Conservation (phyloP, 2,797 vertebrate genomes). For the Falco cherrug region DNA sequence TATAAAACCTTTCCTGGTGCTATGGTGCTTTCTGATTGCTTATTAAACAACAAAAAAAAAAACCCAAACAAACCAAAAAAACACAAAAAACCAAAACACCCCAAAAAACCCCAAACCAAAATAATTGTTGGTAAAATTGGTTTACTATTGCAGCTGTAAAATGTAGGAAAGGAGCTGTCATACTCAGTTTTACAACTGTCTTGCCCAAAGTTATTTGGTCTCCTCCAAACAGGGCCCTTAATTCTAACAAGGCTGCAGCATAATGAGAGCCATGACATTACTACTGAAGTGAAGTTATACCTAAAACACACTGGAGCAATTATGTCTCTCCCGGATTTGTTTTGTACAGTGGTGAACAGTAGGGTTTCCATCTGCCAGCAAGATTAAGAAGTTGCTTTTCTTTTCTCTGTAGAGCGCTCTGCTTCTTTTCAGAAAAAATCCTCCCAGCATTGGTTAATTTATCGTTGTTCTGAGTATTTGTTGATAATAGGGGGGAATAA, state of each 20-base stretch:
- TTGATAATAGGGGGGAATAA: constrained; percentile 38
- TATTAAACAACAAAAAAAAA: neutral
- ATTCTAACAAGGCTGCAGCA: neutral
- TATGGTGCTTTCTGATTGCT: neutral
- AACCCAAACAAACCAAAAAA: no score
- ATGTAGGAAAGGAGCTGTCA: neutral
- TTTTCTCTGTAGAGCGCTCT: constrained; percentile 26
- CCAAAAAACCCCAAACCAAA: no score
- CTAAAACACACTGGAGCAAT: constrained; percentile 45
- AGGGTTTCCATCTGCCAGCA: constrained; percentile 59
- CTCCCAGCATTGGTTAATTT: constrained; percentile 52
- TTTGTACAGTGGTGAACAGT: constrained; percentile 56
- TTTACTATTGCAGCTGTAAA: neutral
- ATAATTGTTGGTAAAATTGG: neutral
- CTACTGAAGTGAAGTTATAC: constrained; percentile 30
- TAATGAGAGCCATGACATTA: neutral
- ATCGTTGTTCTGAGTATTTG: constrained; percentile 30
- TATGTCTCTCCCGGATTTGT: constrained; percentile 44
- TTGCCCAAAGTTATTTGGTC: neutral
- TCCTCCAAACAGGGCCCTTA: neutral
- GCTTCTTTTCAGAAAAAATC: constrained; percentile 55
- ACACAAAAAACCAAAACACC: no score
- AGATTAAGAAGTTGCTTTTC: constrained; percentile 61
- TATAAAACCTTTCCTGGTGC: neutral
- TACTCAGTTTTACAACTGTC: neutral